Percentiles rank a stretch among this genome's conserved stretches.
phyloP scores from a whole-genome alignment of 2,888 invertebrate species.

The Nemotelus pantherinus region DNA sequence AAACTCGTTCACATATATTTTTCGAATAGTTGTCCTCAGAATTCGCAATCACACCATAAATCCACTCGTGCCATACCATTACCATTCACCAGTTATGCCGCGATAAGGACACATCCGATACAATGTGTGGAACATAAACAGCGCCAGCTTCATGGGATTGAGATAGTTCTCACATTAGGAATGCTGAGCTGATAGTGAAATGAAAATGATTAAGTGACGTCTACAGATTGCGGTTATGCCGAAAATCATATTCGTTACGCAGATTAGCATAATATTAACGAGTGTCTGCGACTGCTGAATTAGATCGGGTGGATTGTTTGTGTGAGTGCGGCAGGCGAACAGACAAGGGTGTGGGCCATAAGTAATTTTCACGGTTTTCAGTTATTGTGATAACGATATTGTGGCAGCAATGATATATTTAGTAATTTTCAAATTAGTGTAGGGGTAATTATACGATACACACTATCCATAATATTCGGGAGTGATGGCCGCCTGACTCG shows the following conservation, averaged over 20 bases:
- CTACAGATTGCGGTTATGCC: slow-evolving; percentile 50
- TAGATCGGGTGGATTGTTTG: not conserved
- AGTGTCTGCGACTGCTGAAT: slow-evolving; percentile 9
- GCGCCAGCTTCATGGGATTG: slow-evolving; percentile 17
- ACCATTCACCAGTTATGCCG: slow-evolving; percentile 10
- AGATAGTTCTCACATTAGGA: slow-evolving; percentile 41
- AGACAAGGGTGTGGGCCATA: slow-evolving; percentile 13
- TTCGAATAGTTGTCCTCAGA: too few species aligned
- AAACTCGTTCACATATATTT: too few species aligned
- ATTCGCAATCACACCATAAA: not conserved
- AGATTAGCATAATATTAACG: slow-evolving; percentile 50
- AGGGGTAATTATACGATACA: not conserved
- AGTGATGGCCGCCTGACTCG: too few species aligned
- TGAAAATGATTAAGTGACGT: slow-evolving; percentile 48
- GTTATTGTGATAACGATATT: slow-evolving; percentile 32
- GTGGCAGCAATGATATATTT: slow-evolving; percentile 36
- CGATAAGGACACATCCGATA: slow-evolving; percentile 15
- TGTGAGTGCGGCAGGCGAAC: not conserved
- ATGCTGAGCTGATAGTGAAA: slow-evolving; percentile 27
- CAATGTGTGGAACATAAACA: slow-evolving; percentile 32
- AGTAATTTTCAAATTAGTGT: slow-evolving; percentile 33
- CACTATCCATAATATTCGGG: not conserved
- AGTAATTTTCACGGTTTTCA: slow-evolving; percentile 38
- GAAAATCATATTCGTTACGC: slow-evolving; percentile 50
- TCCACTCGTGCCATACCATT: not conserved